phyloP scores from a whole-genome alignment of 2,888 invertebrate species.

The Drosophila helvetica region DNA sequence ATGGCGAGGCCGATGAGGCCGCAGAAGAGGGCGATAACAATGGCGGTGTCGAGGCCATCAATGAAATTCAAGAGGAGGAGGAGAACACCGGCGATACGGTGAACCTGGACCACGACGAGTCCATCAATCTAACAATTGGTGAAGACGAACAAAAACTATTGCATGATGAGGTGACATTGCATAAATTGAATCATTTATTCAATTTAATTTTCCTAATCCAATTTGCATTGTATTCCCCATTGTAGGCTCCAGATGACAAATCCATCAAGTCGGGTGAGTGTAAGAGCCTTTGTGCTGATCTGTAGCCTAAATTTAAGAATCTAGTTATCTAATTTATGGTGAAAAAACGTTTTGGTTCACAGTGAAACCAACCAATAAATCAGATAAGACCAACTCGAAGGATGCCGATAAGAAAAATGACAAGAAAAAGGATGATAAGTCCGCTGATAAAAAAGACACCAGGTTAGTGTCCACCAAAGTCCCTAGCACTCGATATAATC shows the following conservation, averaged over 20 bases:
- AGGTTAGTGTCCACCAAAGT: conserved; percentile 83
- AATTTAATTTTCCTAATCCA: conserved; percentile 6
- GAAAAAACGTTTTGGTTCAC: conserved; percentile 17
- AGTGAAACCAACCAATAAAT: conserved; percentile 64
- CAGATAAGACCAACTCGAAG: conserved; percentile 56
- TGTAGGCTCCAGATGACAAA: conserved; percentile 85
- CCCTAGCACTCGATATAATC: background rate
- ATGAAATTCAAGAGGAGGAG: conserved; percentile 57
- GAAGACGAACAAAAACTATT: conserved; percentile 91
- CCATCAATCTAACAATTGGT: conserved; percentile 91
- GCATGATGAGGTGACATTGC: conserved; percentile 88
- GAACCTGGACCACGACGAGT: conserved; percentile 89
- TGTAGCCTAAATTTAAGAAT: background rate
- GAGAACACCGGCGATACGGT: conserved; percentile 73
- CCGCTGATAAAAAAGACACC: conserved; percentile 85
- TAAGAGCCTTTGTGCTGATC: background rate
- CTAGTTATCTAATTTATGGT: background rate
- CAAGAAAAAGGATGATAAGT: conserved; percentile 84
- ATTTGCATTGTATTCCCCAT: conserved; percentile 7
- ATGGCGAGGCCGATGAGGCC: conserved; percentile 46
- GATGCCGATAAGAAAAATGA: conserved; percentile 77
- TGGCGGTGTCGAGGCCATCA: conserved; percentile 55
- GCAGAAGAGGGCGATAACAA: conserved; percentile 67
- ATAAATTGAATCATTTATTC: background rate
- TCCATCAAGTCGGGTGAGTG: conserved; percentile 86